A percentile compares a stretch with the other conserved stretches of the same genome.
phyloP scores from a whole-genome alignment of 2,113 vertebrate species.

The Mesocricetus auratus region DNA sequence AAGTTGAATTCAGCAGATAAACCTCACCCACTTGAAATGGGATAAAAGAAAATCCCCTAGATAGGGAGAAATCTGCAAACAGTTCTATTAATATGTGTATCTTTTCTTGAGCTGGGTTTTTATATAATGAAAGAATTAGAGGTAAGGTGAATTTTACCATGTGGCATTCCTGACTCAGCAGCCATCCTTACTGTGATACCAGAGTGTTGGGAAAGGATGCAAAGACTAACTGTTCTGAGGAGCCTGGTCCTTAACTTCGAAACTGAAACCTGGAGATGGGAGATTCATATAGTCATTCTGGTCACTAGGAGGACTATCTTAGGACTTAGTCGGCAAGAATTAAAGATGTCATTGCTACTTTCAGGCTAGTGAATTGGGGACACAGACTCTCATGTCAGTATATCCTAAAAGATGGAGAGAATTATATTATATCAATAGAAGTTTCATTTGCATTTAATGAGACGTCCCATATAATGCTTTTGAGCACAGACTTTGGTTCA shows the following conservation, averaged over 20 bases:
- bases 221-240: neutral
- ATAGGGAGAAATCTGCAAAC: slow-evolving; percentile 11
- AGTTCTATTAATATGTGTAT: neutral
- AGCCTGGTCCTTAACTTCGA: neutral
- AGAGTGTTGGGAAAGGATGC: neutral
- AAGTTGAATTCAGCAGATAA: slow-evolving; percentile 65
- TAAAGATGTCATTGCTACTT: neutral
- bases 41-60: slow-evolving; percentile 67
- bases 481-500: neutral
- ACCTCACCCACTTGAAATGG: slow-evolving; percentile 61
- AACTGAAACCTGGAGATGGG: neutral
- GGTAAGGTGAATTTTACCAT: neutral
- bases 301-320: neutral
- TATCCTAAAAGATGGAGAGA: neutral
- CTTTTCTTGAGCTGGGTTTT: slow-evolving; percentile 20
- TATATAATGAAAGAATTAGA: neutral
- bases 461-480: neutral
- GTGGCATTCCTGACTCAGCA: slow-evolving; percentile 16
- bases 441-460: neutral
- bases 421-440: neutral
- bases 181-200: neutral
- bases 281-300: neutral
- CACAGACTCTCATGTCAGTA: neutral
- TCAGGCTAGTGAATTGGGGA: neutral
- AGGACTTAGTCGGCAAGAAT: neutral